phyloP scores from a whole-genome alignment of 2,888 invertebrate species.

The Pristionchus entomophagus region DNA sequence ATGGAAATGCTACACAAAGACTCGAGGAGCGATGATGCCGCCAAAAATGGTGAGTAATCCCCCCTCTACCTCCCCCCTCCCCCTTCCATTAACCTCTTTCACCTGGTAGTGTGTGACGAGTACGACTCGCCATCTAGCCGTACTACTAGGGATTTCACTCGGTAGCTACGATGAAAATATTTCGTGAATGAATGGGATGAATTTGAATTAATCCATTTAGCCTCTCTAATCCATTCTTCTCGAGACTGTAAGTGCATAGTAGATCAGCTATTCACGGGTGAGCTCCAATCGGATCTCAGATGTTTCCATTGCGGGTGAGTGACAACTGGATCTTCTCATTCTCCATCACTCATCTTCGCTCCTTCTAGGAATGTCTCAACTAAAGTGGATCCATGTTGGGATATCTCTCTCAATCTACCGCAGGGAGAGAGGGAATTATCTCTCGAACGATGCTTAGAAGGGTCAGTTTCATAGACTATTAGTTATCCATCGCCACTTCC shows the following conservation, averaged over 20 bases:
- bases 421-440: constrained; percentile 49
- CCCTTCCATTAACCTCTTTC: neutral
- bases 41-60: neutral
- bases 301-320: constrained; percentile 87
- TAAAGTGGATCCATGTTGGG: constrained; percentile 97
- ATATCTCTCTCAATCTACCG: constrained; percentile 88
- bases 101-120: neutral
- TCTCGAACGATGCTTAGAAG: constrained; percentile 62
- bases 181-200: too few relatives aligned
- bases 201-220: neutral
- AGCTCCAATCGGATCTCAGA: constrained; percentile 94
- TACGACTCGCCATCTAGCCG: neutral
- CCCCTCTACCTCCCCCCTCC: neutral
- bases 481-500: neutral
- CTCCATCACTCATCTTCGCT: neutral
- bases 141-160: too few relatives aligned
- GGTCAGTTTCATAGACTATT: constrained; percentile 53
- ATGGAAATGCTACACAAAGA: constrained; percentile 77
- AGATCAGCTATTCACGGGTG: constrained; percentile 96
- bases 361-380: constrained; percentile 89
- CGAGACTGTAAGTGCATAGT: constrained; percentile 91
- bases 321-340: too few relatives aligned
- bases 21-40: constrained; percentile 49
- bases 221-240: neutral
- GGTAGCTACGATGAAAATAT: too few relatives aligned